Base-by-base conservation (phyloP, 2,797 vertebrate species). In the Siniperca scherzeri region DNA sequence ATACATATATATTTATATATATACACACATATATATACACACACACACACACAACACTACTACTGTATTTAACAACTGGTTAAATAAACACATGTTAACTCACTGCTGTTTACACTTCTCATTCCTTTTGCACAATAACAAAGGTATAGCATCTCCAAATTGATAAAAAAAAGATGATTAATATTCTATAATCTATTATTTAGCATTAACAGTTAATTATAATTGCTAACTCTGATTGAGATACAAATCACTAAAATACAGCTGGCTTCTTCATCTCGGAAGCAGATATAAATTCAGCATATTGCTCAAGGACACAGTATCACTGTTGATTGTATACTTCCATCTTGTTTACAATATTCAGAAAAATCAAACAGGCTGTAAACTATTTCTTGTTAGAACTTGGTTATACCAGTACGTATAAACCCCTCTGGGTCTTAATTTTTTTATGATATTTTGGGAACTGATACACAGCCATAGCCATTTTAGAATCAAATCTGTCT, bases 11-110 rank as follows among this genome's bases (percentile, higher is more conserved):
- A 30, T 2, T 2, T 2, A 30, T 2, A 30, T 30, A 30, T 2
- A 30, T 30, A 30, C 2, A 30, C 3, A 30, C 2, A 30, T 30
- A 30, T 3, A 30, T 30, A 30, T 0, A 30, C 30, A 30, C 30
- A 30, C 30, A 30, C 30, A 30, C 30, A 30, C 27, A 71, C 10
- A 67, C 8, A n/a, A 56, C 14, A 21, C 21, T 46, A 30, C 5
- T 38, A 8, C 5, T 64, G 36, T 67, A 67, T 40, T 52, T 67
- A 56, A 42, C 57, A 48, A 46, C 14, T 65, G 16, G 1, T 64
- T 70, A 19, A 87, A 83, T 81, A 87, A 89, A 90, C 7, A 22
- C 64, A 52, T 53, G 9, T 59, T 55, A 56, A 52, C 59, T 12
- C 36, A 0, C 50, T 36, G 19, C n/a, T 78, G 59, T 55, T 78